Conservation (phyloP, 2,797 vertebrate genomes). For the Galaxias olidus region DNA sequence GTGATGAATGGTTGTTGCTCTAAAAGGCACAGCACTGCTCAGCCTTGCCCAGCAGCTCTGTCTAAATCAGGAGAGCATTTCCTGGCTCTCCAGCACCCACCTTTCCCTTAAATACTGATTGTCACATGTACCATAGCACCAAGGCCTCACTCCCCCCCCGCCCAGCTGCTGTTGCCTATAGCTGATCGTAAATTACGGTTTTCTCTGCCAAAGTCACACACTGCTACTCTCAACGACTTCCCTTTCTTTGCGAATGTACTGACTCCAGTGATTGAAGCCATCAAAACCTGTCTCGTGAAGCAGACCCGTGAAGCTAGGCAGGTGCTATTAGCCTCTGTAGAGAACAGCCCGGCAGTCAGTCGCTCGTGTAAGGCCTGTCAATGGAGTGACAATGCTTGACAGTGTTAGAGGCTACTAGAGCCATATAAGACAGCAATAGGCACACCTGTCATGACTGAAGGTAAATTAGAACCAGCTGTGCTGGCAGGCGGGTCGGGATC, state of each 20-base stretch:
- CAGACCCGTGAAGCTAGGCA: too few species aligned
- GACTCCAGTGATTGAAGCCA: too few species aligned
- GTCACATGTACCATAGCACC: constrained; percentile 6
- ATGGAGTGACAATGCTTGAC: not conserved
- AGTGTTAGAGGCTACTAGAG: not conserved
- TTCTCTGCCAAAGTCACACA: constrained; percentile 16
- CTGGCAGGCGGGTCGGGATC: constrained; percentile 5
- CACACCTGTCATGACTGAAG: not conserved
- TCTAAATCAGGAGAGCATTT: constrained; percentile 33
- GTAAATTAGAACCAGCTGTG: constrained; percentile 13
- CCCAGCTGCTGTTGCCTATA: constrained; percentile 17
- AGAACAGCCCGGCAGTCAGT: not conserved
- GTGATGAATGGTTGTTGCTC: not conserved
- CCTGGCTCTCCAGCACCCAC: constrained; percentile 6
- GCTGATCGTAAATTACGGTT: constrained; percentile 20
- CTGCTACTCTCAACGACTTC: constrained; percentile 4
- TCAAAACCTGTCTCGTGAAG: too few species aligned
- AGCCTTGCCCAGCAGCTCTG: constrained; percentile 5
- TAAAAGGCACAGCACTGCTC: constrained; percentile 16
- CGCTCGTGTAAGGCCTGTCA: not conserved
- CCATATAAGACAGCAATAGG: not conserved
- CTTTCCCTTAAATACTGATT: constrained; percentile 33
- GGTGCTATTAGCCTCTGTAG: too few species aligned
- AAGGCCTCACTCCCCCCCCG: constrained; percentile 10
- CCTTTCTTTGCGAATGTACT: not conserved